A percentile compares a stretch with the other conserved stretches of the same genome.
Conservation (phyloP, 2,113 vertebrate species). For the Arothron firmamentum region DNA sequence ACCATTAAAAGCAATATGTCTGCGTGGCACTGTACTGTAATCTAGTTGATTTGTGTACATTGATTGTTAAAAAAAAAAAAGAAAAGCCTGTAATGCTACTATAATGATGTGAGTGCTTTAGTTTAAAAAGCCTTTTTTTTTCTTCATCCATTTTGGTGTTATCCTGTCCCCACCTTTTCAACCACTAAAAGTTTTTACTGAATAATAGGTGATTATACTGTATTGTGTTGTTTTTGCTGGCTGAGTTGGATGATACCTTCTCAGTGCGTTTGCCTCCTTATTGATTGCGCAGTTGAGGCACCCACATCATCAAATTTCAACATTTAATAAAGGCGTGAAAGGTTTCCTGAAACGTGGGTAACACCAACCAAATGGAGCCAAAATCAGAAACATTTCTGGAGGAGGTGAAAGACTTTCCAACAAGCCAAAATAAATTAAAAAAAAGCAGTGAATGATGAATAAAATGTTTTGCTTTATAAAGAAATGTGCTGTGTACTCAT, state of each 20-base stretch:
- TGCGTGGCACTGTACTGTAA: constrained; percentile 66
- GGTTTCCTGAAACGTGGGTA: not conserved
- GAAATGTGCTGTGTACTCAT: constrained; percentile 68
- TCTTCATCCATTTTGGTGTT: not conserved
- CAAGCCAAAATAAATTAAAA: constrained; percentile 8
- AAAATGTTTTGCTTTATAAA: constrained; percentile 51
- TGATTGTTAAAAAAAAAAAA: constrained; percentile 14
- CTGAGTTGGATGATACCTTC: not conserved
- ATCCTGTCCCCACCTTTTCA: constrained; percentile 16
- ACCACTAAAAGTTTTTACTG: constrained; percentile 34
- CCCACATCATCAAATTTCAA: constrained; percentile 14
- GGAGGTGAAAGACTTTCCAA: constrained; percentile 26
- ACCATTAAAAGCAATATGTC: constrained; percentile 72
- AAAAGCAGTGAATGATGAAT: constrained; percentile 49
- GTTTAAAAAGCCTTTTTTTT: constrained; percentile 28
- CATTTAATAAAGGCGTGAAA: constrained; percentile 1
- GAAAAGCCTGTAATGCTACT: constrained; percentile 39
- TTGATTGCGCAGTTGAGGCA: not conserved
- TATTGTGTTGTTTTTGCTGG: constrained; percentile 28
- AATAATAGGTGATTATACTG: too few relatives aligned
- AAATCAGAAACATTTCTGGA: constrained; percentile 35
- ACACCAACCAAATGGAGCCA: constrained; percentile 28
- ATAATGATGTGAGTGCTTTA: constrained; percentile 26
- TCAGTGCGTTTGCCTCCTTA: too few relatives aligned
- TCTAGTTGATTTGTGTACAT: constrained; percentile 47